phyloP scores from a whole-genome alignment of 2,797 vertebrate genomes.

The Melopsittacus undulatus region DNA sequence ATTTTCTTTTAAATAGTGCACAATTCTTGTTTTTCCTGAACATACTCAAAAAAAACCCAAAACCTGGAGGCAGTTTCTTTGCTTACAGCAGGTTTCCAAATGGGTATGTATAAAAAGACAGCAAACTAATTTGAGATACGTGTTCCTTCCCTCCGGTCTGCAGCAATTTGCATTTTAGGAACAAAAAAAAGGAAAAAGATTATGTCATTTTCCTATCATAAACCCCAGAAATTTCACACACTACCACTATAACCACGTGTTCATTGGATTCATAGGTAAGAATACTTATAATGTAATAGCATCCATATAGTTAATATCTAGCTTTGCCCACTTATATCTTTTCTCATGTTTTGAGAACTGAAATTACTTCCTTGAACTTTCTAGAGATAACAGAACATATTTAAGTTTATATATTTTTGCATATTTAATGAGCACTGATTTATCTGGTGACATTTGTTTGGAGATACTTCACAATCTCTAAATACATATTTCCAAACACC shows the following conservation, averaged over 20 bases:
- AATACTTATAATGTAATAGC: not conserved
- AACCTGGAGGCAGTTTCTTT: not conserved
- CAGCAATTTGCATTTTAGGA: not conserved
- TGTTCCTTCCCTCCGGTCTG: not conserved
- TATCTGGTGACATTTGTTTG: not conserved
- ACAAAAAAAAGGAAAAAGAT: not conserved
- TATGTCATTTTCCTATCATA: not conserved
- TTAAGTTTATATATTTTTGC: not conserved
- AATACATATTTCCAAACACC: not conserved
- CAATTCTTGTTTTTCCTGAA: not conserved
- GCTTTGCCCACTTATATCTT: not conserved
- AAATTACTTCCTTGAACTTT: not conserved
- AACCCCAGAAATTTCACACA: not conserved
- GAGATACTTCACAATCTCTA: not conserved
- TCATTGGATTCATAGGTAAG: not conserved
- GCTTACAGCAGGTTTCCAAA: not conserved
- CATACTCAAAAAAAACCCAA: rapidly evolving
- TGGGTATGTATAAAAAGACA: not conserved
- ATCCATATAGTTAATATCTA: not conserved
- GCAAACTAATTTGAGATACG: not conserved
- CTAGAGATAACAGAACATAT: not conserved
- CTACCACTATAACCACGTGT: rapidly evolving
- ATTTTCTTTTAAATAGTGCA: not conserved
- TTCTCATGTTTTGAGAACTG: not conserved
- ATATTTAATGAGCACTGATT: not conserved